These are phyloP conservation scores for Nothoprocta perdicaria DNA, from an alignment of 2,113 vertebrate genomes.

Conservation along the genomic window DNA sequence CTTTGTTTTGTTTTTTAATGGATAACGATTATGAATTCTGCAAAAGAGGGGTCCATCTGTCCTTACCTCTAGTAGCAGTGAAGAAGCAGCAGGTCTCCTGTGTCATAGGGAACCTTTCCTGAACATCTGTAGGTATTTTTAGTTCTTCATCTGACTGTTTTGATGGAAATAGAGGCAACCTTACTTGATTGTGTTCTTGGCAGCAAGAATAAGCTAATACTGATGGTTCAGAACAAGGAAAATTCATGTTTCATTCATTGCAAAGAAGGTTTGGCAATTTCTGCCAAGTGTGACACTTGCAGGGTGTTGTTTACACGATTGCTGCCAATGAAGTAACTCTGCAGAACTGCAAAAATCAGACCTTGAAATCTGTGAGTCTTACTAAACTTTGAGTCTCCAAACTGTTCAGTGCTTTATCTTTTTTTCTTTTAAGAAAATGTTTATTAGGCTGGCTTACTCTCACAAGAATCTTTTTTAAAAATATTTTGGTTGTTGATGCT, in stretches of 20 bases:
- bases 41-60: neutral
- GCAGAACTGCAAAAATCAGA: neutral
- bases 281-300: neutral
- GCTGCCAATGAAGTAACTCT: neutral
- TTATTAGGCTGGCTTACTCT: neutral
- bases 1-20: neutral
- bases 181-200: neutral
- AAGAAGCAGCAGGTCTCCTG: neutral
- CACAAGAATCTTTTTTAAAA: neutral
- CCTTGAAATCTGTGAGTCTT: neutral
- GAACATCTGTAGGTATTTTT: constrained; percentile 13
- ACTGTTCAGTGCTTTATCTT: neutral
- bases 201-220: neutral
- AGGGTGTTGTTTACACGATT: neutral
- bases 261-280: neutral
- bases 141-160: neutral
- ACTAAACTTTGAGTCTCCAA: neutral
- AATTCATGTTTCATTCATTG: neutral
- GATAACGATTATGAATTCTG: neutral
- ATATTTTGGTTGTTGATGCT: neutral
- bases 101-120: neutral
- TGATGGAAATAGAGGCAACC: neutral
- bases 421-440: neutral
- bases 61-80: neutral
- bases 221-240: neutral